Evolutionary conservation across 2,797 vertebrate species (phyloP), one percentile per base, ranked within the genome.

Genomic region (Thunnus albacares): DNA sequence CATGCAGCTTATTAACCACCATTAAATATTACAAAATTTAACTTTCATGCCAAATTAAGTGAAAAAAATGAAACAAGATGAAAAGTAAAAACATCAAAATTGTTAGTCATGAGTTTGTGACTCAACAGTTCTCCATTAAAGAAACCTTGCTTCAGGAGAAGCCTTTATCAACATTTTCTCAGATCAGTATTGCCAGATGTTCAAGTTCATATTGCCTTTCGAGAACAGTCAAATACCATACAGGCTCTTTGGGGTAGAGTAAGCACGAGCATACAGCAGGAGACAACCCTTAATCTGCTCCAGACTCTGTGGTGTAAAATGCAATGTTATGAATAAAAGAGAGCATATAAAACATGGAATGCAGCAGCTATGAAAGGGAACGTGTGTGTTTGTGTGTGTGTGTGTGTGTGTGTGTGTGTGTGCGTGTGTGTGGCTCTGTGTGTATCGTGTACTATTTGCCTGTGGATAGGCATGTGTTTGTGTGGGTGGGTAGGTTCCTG

Each of bases 281-380:
- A 94, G 91, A 93, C 92, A 80, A 90, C 67, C 87, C 85, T 75
- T 93, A 94, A 94, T 94, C 91, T 90, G 89, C 90, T 92, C 93
- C 94, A 94, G 93, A 94, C 92, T 86, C 79, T 75, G 82, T 85
- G 88, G 90, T 94, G 93, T 94, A 93, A 94, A 94, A 93, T 88
- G 92, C 90, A 93, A 92, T 90, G 89, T 93, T 93, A 94, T 93
- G 92, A 93, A 94, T 95, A 94, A 93, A 93, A 91, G 87, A 70
- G 79, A 92, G 88, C 87, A 87, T 89, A 93, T 92, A 91, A 94
- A 93, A 94, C 90, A 93, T 55, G 83, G 93, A 93, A 93, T 94
- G 91, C 82, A 86, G 88, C 77, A 73, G 89, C 91, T 85, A 89
- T 88, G 87, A 89, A 92, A 90, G 83, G 41, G 62, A 55, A 67